Base-by-base conservation (phyloP, 2,113 vertebrate genomes). In the Lepus timidus region DNA sequence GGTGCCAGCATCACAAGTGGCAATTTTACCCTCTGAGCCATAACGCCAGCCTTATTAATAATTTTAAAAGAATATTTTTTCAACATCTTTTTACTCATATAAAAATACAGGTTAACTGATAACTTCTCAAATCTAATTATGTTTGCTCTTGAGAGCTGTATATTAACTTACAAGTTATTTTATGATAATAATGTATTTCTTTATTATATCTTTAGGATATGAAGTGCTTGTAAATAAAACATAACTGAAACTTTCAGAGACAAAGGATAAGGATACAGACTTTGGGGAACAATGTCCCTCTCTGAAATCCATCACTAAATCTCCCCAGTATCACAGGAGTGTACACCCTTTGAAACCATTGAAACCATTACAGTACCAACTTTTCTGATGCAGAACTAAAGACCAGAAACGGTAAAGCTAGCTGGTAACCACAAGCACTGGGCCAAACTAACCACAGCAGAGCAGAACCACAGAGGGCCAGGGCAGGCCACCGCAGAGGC, bases 331-430 rank as follows among this genome's bases (percentile, higher is more conserved):
- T 44, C 62, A 61, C 58, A 39, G 55, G 64, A 64, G 12, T 61
- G 51, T 31, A 39, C 36, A 44, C 13, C 61, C 73, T 85, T 33
- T 44, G 51, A 92, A 71, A 93, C 14, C 83, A 27, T 33, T 44
- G 51, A 92, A 71, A 93, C 14, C 83, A 27, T 25, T 52, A 62
- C 14, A 33, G 23, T 22, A 20, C 7, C 19, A 20, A 36, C 44
- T 92, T 91, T 52, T 85, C 49, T 61, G 58, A 91, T 68, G 10
- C 81, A 71, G n/a, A 70, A 89, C 31, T 44, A 52, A 90, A 92
- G 36, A 55, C 27, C 10, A 51, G 31, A 87, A 95, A 76, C 9
- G 58, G 76, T 4, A 49, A 93, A 14, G 39, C 4, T 83, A 36
- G 71, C 25, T 75, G 25, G 62, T 39, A 58, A 58, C 55, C 55